Conservation (phyloP, 1,140 invertebrate species). For the Cepaea nemoralis region DNA sequence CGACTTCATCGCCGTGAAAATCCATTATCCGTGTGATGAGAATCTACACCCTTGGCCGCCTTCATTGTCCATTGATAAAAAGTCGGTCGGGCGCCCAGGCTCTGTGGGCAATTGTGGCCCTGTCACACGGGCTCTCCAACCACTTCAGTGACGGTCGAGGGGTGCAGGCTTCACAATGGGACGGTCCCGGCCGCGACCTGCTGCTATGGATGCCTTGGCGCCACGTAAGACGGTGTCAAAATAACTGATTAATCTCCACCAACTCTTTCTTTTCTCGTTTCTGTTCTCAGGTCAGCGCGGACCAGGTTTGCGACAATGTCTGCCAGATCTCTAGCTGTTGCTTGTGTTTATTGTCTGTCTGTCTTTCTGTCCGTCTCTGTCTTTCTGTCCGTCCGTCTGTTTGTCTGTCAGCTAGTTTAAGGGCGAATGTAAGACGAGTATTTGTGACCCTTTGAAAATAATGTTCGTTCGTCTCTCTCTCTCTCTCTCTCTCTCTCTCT, state of each 20-base stretch:
- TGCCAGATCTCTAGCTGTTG: no score
- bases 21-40: neutral
- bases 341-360: no score
- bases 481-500: no score
- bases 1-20: neutral
- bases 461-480: no score
- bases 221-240: constrained; percentile 8
- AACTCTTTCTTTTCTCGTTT: no score
- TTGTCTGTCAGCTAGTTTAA: no score
- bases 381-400: no score
- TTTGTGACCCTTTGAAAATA: no score
- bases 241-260: neutral
- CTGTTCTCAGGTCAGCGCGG: no score
- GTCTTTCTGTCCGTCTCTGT: no score
- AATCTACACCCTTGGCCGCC: neutral
- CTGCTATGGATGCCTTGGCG: neutral
- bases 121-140: neutral
- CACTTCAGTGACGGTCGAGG: neutral
- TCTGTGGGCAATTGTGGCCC: neutral
- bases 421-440: no score
- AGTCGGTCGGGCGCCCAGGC: neutral
- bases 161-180: neutral
- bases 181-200: neutral
- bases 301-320: no score
- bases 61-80: neutral